These are phyloP conservation scores for Tipula lateralis DNA, from an alignment of 2,888 invertebrate species.

Conservation along the genomic window DNA sequence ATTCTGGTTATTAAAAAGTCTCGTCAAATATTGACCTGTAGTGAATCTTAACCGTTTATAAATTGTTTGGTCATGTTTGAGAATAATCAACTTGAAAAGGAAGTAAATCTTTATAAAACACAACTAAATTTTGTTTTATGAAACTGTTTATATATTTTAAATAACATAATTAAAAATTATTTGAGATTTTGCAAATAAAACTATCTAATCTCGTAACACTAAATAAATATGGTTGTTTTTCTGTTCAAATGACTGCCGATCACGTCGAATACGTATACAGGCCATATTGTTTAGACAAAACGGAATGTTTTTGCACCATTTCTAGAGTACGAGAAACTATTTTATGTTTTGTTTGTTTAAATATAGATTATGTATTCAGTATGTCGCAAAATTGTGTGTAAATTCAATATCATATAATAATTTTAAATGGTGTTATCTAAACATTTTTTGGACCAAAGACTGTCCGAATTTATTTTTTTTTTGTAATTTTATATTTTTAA, in stretches of 20 bases:
- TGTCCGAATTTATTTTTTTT: neutral
- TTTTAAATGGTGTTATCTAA: neutral
- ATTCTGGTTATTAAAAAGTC: too few relatives aligned
- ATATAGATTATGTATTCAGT: neutral
- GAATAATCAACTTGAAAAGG: neutral
- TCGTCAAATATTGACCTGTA: too few relatives aligned
- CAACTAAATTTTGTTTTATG: neutral
- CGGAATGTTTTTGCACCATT: neutral
- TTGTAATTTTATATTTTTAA: neutral
- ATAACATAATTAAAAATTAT: neutral
- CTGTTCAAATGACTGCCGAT: neutral
- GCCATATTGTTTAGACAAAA: neutral
- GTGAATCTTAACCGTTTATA: too few relatives aligned
- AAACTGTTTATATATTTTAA: neutral
- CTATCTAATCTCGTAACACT: neutral
- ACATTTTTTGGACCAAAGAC: neutral
- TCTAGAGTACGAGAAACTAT: neutral
- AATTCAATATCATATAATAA: neutral
- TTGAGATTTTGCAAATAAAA: neutral
- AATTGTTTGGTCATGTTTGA: neutral
- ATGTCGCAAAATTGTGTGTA: neutral
- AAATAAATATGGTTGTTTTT: neutral
- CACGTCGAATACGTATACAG: neutral
- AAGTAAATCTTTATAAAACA: neutral
- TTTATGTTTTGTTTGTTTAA: neutral